phyloP scores from a whole-genome alignment of 1,140 invertebrate species.

The Nebria ingens region DNA sequence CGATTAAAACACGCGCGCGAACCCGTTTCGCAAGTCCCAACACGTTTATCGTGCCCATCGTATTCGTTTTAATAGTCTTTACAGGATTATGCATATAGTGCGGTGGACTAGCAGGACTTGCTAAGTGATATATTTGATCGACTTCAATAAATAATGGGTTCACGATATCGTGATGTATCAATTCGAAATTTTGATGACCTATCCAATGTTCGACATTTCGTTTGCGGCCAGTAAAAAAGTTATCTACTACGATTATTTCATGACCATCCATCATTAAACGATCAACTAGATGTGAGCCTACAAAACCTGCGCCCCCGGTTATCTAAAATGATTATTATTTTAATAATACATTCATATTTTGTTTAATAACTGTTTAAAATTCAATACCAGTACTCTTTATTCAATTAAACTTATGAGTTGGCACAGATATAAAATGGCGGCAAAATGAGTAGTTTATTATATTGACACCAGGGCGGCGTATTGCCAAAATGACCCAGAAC shows the following conservation, averaged over 20 bases:
- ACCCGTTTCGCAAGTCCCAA: conserved; percentile 76
- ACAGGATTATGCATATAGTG: conserved; percentile 99
- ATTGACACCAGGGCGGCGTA: no score
- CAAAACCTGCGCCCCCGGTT: conserved; percentile 97
- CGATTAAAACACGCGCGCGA: conserved; percentile 87
- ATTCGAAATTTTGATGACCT: conserved; percentile 97
- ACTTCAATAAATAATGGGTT: conserved; percentile 96
- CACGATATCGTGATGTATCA: conserved; percentile 98
- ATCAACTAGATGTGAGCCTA: conserved; percentile 96
- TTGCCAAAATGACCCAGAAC: conserved; percentile 24
- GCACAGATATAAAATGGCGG: not conserved
- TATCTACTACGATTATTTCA: conserved; percentile 96
- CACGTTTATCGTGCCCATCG: conserved; percentile 98
- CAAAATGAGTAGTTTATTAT: no score
- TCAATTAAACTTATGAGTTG: no score
- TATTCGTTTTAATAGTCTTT: conserved; percentile 99
- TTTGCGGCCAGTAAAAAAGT: conserved; percentile 96
- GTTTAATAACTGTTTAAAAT: conserved; percentile 6
- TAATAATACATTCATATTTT: conserved; percentile 4
- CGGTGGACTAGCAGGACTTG: conserved; percentile 95
- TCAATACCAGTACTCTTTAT: no score
- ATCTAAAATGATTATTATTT: conserved; percentile 44
- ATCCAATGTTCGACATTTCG: conserved; percentile 98
- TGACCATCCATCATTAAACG: conserved; percentile 91
- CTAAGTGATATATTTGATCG: conserved; percentile 98